Percentiles rank a stretch among this genome's conserved stretches.
These are phyloP conservation scores for Ahaetulla prasina DNA, from an alignment of 2,113 vertebrate genomes.

Conservation along the genomic window DNA sequence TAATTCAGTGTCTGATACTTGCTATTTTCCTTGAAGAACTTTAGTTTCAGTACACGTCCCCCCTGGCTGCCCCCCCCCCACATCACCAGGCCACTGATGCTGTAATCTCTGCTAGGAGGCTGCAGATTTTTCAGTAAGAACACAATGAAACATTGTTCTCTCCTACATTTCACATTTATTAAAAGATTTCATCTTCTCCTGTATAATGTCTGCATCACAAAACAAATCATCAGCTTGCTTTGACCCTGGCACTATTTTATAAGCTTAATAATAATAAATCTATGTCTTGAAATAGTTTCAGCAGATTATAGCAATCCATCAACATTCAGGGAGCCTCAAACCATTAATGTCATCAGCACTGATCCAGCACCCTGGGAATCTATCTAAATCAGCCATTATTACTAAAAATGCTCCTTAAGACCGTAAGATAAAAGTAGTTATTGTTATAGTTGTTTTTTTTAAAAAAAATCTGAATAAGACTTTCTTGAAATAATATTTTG, in stretches of 20 bases:
- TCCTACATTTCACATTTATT: constrained; percentile 60
- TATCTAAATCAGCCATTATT: constrained; percentile 74
- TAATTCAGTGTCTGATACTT: background rate
- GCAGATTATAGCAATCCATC: constrained; percentile 81
- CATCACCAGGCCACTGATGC: background rate
- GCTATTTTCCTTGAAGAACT: constrained; percentile 12
- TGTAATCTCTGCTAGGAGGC: constrained; percentile 30
- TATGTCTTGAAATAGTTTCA: constrained; percentile 76
- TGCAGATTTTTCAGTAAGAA: constrained; percentile 30
- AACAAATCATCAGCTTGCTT: constrained; percentile 67
- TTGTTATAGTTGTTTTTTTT: constrained; percentile 49
- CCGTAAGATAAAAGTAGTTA: constrained; percentile 55
- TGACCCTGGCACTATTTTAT: constrained; percentile 76
- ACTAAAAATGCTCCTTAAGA: constrained; percentile 65
- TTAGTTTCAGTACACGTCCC: constrained; percentile 14
- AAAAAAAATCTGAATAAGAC: constrained; percentile 44
- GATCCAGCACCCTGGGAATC: constrained; percentile 69
- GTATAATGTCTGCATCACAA: constrained; percentile 67
- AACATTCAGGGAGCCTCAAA: constrained; percentile 74
- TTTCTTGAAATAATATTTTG: constrained; percentile 34
- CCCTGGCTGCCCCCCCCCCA: background rate
- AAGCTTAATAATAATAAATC: constrained; percentile 76
- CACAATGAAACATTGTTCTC: constrained; percentile 51
- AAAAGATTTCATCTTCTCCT: constrained; percentile 63
- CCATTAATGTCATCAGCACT: constrained; percentile 75